Base-by-base conservation (phyloP, 2,888 invertebrate genomes). In the Notocelia uddmanniana region DNA sequence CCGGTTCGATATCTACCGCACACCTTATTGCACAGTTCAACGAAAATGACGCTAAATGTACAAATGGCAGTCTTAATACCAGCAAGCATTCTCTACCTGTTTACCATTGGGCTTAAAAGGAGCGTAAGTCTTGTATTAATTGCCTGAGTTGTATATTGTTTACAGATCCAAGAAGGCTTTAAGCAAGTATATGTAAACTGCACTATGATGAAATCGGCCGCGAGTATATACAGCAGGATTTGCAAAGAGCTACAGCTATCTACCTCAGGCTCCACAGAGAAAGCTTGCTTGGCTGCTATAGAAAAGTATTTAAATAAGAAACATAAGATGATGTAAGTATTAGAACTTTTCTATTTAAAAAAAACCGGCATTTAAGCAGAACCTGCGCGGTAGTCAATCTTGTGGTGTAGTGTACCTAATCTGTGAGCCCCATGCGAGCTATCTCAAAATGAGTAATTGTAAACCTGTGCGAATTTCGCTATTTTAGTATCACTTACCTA, bases 151-250 rank as follows among this genome's bases (percentile, higher is more conserved):
- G 19, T 31, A 45, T 68, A 76, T 68, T 73, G 34, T 63, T 90
- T 91, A 72, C 83, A 95, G 95, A 87, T 95, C 74, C 85, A 87
- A 76, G 85, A 91, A 71, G 89, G 93, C 15, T 95, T 95, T 75
- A 94, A 94, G 80, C 94, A 95, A 73, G 95, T 97, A 13, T 97
- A 96, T 82, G 92, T 98, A 0, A 99, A 99, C 89, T 99, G 99
- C 82, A 98, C 98, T 74, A 96, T 96, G 75, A 95, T 98, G 84
- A 97, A 97, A 81, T 97, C 97, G n/a, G 96, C 98, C 0, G 94
- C 95, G 0, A 95, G 96, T 50, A 97, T 99, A 76, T 99, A 96
- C 89, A 95, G 95, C 59, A 95, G 96, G 81, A 96, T 99, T 73
- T 95, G 96, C 73, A 94, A 95, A 73, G 97, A 97, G 83, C 89